phyloP scores from a whole-genome alignment of 2,888 invertebrate genomes.

The Lutraria lutraria region DNA sequence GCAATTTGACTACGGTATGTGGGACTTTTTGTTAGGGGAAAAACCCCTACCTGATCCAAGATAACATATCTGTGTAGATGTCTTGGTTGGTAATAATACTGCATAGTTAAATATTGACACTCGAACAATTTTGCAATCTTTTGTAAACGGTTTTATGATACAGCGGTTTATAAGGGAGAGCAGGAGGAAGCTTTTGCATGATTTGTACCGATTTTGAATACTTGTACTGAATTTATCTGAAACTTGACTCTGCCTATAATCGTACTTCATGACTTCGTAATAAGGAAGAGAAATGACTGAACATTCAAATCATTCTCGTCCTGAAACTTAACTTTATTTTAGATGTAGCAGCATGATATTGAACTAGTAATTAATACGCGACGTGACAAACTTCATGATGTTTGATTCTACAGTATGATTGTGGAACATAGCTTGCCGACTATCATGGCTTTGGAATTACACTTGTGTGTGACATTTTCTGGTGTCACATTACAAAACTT shows the following conservation, averaged over 20 bases:
- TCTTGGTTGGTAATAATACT: background rate
- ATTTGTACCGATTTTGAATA: background rate
- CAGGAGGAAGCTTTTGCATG: background rate
- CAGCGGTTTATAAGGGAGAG: background rate
- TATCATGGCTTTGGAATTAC: background rate
- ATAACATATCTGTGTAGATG: slow-evolving; percentile 17
- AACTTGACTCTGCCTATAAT: background rate
- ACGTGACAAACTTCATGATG: background rate
- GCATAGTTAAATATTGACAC: slow-evolving; percentile 11
- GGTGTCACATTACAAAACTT: no score
- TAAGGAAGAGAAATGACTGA: slow-evolving; percentile 2
- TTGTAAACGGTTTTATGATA: background rate
- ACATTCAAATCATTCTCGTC: background rate
- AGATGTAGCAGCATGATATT: background rate
- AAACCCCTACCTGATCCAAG: background rate
- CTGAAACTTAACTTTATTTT: background rate
- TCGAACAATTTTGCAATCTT: slow-evolving; percentile 9
- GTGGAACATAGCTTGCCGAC: background rate
- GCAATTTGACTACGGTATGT: background rate
- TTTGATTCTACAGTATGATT: background rate
- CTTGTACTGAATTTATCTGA: background rate
- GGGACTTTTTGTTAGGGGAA: background rate
- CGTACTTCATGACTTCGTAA: background rate
- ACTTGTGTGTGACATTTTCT: background rate
- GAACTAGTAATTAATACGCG: background rate